Conservation (phyloP, 2,797 vertebrate genomes). For the Pseudochirops corinnae region DNA sequence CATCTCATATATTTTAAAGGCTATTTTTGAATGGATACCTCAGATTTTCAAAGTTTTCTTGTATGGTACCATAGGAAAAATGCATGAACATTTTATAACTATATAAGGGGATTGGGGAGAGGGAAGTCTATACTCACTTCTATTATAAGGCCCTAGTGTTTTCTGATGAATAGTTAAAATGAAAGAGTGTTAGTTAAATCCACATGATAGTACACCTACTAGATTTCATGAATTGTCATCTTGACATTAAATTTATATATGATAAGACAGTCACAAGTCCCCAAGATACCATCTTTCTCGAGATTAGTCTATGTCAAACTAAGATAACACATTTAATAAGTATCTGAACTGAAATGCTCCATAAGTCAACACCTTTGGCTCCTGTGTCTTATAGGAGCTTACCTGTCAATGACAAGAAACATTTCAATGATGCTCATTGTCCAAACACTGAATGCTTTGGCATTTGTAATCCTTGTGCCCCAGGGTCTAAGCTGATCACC, state of each 20-base stretch:
- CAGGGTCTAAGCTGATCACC: not conserved
- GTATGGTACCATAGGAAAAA: fast-evolving
- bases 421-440: not conserved
- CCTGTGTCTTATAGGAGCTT: not conserved
- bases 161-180: not conserved
- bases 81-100: too few relatives aligned
- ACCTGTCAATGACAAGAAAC: not conserved
- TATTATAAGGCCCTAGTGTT: not conserved
- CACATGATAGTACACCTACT: not conserved
- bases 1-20: too few relatives aligned
- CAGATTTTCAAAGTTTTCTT: not conserved
- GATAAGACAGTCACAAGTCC: not conserved
- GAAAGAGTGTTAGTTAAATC: fast-evolving
- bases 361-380: not conserved
- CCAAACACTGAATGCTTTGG: not conserved
- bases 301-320: too few relatives aligned
- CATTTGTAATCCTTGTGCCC: not conserved
- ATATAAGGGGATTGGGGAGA: not conserved
- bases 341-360: not conserved
- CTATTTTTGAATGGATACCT: fast-evolving
- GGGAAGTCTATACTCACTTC: not conserved
- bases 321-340: not conserved
- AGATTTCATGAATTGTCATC: not conserved
- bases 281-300: fast-evolving
- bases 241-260: not conserved